Percentiles rank a stretch among this genome's conserved stretches.
These are phyloP conservation scores for Peromyscus leucopus DNA, from an alignment of 2,113 vertebrate species.

Conservation along the genomic window DNA sequence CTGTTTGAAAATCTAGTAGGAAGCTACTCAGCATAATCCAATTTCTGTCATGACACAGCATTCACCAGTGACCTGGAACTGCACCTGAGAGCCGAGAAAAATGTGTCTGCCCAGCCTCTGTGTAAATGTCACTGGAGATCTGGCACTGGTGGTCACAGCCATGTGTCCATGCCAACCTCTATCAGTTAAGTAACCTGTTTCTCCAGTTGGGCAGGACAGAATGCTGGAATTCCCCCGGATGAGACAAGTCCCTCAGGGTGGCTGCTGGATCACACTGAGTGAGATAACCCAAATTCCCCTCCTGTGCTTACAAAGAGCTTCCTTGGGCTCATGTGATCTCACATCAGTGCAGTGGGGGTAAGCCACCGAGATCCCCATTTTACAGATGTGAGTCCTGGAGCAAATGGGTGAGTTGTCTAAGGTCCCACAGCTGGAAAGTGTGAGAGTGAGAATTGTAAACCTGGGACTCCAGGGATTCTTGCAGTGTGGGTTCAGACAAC, in stretches of 20 bases:
- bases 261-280: conserved; percentile 39
- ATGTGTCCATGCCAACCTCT: neutral
- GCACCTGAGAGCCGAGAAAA: neutral
- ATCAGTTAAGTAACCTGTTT: conserved; percentile 58
- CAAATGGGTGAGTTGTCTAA: neutral
- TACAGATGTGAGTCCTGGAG: conserved; percentile 16
- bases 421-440: neutral
- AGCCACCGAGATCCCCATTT: neutral
- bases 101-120: neutral
- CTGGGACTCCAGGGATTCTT: neutral
- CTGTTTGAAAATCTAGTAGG: neutral
- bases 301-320: neutral
- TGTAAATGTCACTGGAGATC: neutral
- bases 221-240: conserved; percentile 70
- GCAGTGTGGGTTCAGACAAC: neutral
- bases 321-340: neutral
- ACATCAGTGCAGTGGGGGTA: neutral
- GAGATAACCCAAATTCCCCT: conserved; percentile 55
- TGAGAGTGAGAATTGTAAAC: neutral
- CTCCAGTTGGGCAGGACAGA: conserved; percentile 48
- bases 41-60: neutral
- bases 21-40: neutral
- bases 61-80: conserved; percentile 13
- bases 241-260: neutral
- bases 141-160: neutral